Evolutionary conservation across 2,797 vertebrate genomes (phyloP).

Genomic region (Alfaro cultratus): DNA sequence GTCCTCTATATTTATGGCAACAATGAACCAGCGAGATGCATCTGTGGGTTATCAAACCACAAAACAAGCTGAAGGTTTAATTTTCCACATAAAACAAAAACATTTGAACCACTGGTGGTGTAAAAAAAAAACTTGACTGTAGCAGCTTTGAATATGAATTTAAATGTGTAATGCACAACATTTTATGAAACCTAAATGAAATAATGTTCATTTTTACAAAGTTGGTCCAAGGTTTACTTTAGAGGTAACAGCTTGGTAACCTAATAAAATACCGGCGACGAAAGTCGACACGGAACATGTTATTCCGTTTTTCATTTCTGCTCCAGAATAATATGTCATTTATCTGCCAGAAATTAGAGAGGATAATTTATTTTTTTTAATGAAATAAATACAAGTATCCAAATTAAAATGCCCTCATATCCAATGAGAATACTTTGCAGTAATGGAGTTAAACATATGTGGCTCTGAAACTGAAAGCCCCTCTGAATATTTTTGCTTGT

Average conservation of each 20-base stretch:
- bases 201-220: neutral
- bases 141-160: constrained; percentile 1
- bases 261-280: neutral
- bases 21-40: neutral
- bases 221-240: neutral
- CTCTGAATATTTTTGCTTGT: constrained; percentile 29
- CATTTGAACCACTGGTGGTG: neutral
- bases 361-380: neutral
- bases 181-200: neutral
- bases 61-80: constrained; percentile 1
- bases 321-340: neutral
- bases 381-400: constrained; percentile 25
- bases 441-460: constrained; percentile 39
- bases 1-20: constrained; percentile 8
- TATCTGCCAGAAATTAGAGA: neutral
- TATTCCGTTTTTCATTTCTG: constrained; percentile 14
- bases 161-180: neutral
- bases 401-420: constrained; percentile 29
- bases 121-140: neutral
- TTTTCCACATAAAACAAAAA: neutral
- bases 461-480: constrained; percentile 8
- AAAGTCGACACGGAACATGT: neutral
- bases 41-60: neutral
- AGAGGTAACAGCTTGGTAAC: neutral
- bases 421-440: constrained; percentile 29